phyloP scores from a whole-genome alignment of 2,113 vertebrate genomes.

The Syngnathoides biaculeatus region DNA sequence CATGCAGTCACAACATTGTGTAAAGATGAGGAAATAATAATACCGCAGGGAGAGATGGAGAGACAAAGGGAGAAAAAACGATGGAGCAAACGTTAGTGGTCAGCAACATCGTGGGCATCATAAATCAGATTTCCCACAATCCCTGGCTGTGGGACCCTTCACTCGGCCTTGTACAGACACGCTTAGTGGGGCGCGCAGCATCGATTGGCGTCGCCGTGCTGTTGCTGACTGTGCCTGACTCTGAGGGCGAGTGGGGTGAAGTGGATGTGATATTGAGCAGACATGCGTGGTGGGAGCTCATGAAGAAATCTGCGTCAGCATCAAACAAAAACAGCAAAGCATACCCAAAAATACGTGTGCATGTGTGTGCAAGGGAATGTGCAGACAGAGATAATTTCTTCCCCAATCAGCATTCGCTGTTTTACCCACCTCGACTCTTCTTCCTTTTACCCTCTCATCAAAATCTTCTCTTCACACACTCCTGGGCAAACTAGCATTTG shows the following conservation, averaged over 20 bases:
- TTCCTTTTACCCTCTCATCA: conserved; percentile 43
- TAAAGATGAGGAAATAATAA: conserved; percentile 42
- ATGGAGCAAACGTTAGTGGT: conserved; percentile 69
- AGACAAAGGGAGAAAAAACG: conserved; percentile 46
- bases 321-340: conserved; percentile 61
- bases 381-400: conserved; percentile 70
- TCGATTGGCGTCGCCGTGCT: conserved; percentile 76
- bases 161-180: conserved; percentile 72
- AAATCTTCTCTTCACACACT: conserved; percentile 56
- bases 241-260: conserved; percentile 55
- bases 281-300: conserved; percentile 3
- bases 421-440: conserved; percentile 18
- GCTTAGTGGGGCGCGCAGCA: conserved; percentile 76
- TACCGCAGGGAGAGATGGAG: conserved; percentile 43
- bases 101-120: conserved; percentile 77
- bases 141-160: conserved; percentile 73
- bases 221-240: conserved; percentile 75
- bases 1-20: conserved; percentile 5
- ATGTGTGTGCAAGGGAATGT: conserved; percentile 54
- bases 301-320: conserved; percentile 57
- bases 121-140: conserved; percentile 83
- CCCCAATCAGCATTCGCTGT: conserved; percentile 63
- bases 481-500: conserved; percentile 37
- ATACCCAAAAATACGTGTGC: conserved; percentile 31
- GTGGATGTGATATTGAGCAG: not conserved